Evolutionary conservation across 2,113 vertebrate genomes (phyloP), one percentile per base, ranked within the genome.

Genomic region (Sakesphorus luctuosus): DNA sequence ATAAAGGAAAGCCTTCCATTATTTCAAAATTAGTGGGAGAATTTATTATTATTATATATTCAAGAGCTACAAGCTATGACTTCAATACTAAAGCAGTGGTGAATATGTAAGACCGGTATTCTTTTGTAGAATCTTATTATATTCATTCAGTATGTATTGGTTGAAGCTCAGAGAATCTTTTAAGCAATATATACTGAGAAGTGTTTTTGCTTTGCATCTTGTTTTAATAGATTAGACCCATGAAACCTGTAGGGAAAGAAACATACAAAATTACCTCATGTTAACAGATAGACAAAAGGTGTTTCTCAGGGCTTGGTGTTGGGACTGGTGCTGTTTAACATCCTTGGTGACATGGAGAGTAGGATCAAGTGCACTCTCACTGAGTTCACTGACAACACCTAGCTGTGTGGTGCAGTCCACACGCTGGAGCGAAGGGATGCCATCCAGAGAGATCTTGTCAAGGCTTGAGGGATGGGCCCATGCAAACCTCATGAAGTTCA

Each of bases 1-100:
- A 85, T 73, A 88, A 90, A 89, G 35, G 16, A 76, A 81, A 91
- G 28, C 5, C 31, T 91, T 91, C 61, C 8, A 38, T 86, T 80
- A 86, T 73, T 90, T 31, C 13, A 91, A 86, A 88, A 35, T 68
- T 74, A 81, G 55, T 63, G 36, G 16, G 31, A 89, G 19, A 87
- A 55, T 87, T 78, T 23, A 46, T 87, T 69, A 46, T 62, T 55
- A 79, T n/a, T 83, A 80, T 66, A 73, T 21, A 33, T 73, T 79
- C 18, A 58, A 61, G 43, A 89, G 28, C 59, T 72, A 72, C 24
- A 13, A 47, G 8, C 10, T 73, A 61, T 73, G 36, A 76, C 28
- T 92, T 84, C 25, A 31, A 72, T 56, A 73, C 14, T 68, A 69
- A 84, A 68, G 28, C 9, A 78, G 13, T 23, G 4, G 7, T 77